Percentiles rank a stretch among this genome's conserved stretches.
These are phyloP conservation scores for Pseudomugil gertrudae DNA, from an alignment of 2,797 vertebrate genomes.

Conservation along the genomic window DNA sequence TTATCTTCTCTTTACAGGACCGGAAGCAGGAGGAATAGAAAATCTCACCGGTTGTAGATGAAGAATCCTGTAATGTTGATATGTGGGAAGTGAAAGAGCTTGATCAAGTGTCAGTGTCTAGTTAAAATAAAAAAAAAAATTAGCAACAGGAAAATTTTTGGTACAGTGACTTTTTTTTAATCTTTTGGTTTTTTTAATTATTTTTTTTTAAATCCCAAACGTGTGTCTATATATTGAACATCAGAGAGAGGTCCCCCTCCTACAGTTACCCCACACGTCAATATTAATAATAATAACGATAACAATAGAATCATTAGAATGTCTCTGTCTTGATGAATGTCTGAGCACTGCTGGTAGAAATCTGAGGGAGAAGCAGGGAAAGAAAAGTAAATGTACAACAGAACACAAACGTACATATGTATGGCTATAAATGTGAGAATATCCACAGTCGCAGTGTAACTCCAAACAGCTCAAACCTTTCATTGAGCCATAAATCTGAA, in stretches of 20 bases:
- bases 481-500: background rate
- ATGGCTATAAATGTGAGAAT: slow-evolving; percentile 8
- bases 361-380: slow-evolving; percentile 37
- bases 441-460: background rate
- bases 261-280: slow-evolving; percentile 69
- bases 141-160: slow-evolving; percentile 10
- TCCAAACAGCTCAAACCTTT: background rate
- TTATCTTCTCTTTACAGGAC: background rate
- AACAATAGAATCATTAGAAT: slow-evolving; percentile 63
- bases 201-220: slow-evolving; percentile 75
- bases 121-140: background rate
- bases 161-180: slow-evolving; percentile 23
- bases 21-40: background rate
- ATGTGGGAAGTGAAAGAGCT: background rate
- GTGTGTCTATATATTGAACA: slow-evolving; percentile 78
- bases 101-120: background rate
- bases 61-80: background rate
- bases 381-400: background rate
- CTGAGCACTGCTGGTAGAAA: slow-evolving; percentile 61
- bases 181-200: slow-evolving; percentile 19
- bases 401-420: slow-evolving; percentile 6
- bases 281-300: slow-evolving; percentile 70
- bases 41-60: background rate
- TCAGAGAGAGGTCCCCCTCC: slow-evolving; percentile 62
- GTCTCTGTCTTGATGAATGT: slow-evolving; percentile 37